Evolutionary conservation across 1,140 invertebrate genomes (phyloP).

Genomic region (Drosophila parabipectinata): DNA sequence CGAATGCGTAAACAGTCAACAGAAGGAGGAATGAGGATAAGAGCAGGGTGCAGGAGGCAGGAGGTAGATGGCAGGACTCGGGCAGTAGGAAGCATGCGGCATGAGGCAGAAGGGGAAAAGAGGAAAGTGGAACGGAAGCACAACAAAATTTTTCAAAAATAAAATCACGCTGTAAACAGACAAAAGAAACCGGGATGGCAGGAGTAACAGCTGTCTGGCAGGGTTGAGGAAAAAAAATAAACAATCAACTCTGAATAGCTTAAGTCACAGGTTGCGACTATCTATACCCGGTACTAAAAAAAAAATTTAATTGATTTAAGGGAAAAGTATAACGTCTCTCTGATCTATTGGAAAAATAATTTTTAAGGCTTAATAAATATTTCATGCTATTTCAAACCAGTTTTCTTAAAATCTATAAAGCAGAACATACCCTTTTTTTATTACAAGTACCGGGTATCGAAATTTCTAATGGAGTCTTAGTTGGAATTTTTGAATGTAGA

Average conservation of each 20-base stretch:
- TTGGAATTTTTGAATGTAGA: conserved; percentile 13
- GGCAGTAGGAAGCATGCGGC: background rate
- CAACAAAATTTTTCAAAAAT: conserved; percentile 60
- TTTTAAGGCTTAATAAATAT: too few species aligned
- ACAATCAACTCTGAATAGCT: background rate
- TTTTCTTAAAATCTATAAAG: too few species aligned
- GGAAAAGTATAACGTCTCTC: too few species aligned
- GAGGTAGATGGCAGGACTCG: background rate
- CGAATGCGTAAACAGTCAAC: conserved; percentile 59
- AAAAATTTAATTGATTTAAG: too few species aligned
- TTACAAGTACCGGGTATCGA: background rate
- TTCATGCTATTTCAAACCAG: too few species aligned
- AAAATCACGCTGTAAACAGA: conserved; percentile 71
- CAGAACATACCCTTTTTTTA: background rate
- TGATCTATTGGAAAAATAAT: too few species aligned
- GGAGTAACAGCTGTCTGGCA: conserved; percentile 8
- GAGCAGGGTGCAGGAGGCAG: background rate
- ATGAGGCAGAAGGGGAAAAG: background rate
- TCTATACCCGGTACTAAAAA: background rate
- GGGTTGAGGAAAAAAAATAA: conserved; percentile 11
- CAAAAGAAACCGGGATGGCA: conserved; percentile 43
- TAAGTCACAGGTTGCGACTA: background rate
- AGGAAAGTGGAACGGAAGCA: conserved; percentile 56
- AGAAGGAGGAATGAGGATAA: background rate
- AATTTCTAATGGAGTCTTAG: conserved; percentile 27